Percentiles rank a stretch among this genome's conserved stretches.
Evolutionary conservation across 2,113 vertebrate genomes (phyloP).

Genomic region (Pterocles orientalis): DNA sequence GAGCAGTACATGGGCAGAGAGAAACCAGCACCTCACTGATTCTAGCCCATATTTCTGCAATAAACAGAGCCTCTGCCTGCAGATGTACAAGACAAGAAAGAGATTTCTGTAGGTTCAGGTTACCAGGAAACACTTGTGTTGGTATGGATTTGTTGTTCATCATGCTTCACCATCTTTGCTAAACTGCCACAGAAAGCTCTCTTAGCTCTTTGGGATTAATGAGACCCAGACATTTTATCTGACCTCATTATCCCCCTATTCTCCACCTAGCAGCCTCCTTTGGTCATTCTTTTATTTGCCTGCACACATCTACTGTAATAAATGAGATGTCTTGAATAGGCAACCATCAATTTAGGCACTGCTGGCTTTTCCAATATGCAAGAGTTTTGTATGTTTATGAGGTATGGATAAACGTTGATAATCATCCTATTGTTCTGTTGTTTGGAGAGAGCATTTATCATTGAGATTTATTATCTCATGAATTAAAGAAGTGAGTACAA

Average conservation of each 20-base stretch:
- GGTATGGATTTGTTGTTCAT: background rate
- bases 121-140: background rate
- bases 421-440: slow-evolving; percentile 23
- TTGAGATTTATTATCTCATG: slow-evolving; percentile 13
- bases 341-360: background rate
- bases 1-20: accelerated
- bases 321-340: background rate
- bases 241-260: slow-evolving; percentile 61
- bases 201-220: slow-evolving; percentile 45
- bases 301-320: background rate
- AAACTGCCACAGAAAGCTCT: background rate
- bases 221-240: slow-evolving; percentile 43
- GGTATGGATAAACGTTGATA: slow-evolving; percentile 30
- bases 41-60: background rate
- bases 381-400: background rate
- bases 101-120: background rate
- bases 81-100: background rate
- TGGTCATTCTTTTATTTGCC: slow-evolving; percentile 39
- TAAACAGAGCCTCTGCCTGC: background rate
- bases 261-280: background rate
- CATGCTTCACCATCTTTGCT: background rate
- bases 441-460: background rate
- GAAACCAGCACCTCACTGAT: background rate
- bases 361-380: background rate
- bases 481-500: background rate